A percentile compares a stretch with the other conserved stretches of the same genome.
These are phyloP conservation scores for Chaetura pelagica DNA, from an alignment of 2,113 vertebrate species.

Conservation along the genomic window DNA sequence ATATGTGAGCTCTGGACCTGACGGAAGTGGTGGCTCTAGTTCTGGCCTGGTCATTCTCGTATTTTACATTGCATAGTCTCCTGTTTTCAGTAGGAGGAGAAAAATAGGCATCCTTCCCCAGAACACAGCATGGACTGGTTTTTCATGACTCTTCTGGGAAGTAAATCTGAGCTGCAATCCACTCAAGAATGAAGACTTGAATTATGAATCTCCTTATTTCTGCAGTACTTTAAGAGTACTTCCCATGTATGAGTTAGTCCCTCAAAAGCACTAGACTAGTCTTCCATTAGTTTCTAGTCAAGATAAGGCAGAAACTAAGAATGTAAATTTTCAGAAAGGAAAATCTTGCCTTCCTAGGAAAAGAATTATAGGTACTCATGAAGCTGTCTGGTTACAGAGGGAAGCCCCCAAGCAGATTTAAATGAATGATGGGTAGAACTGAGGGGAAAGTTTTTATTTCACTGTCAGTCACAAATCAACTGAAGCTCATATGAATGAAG, in stretches of 20 bases:
- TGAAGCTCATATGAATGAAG: not conserved
- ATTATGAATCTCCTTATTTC: not conserved
- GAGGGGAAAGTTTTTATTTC: not conserved
- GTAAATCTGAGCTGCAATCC: not conserved
- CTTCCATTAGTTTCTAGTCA: not conserved
- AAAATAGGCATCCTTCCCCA: not conserved
- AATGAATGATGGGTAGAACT: not conserved
- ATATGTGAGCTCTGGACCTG: not conserved
- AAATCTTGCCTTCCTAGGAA: not conserved
- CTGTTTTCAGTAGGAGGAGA: not conserved
- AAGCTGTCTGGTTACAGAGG: not conserved
- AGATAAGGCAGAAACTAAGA: not conserved
- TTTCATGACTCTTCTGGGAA: not conserved
- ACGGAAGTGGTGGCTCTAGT: not conserved
- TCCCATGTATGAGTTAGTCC: not conserved
- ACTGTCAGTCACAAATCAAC: not conserved
- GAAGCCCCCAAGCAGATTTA: not conserved
- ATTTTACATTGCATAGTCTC: not conserved
- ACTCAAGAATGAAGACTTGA: not conserved
- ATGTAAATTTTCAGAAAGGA: not conserved
- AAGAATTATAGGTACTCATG: not conserved
- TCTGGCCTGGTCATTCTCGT: not conserved
- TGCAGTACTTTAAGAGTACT: not conserved
- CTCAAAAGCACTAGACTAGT: not conserved
- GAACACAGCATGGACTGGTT: not conserved